Evolutionary conservation across 92 coral and sea anemone species (phyloP), one percentile per base, ranked within the genome.

Genomic region (Epizoanthus ramosus): DNA sequence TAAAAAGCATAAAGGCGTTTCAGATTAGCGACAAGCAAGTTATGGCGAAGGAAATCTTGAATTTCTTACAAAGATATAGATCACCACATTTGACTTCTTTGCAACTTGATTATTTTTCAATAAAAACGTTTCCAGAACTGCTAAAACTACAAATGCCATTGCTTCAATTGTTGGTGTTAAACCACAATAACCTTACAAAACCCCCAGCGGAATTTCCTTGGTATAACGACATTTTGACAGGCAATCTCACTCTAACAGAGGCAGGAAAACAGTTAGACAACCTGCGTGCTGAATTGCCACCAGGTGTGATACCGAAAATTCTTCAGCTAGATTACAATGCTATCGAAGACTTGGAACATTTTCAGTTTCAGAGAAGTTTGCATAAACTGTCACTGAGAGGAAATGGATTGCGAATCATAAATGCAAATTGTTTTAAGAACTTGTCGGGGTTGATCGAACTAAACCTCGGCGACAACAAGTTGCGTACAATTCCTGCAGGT

Each of bases 31-130:
- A 69, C 54, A 53, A 23, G 9, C 14, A 19, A 15, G 56, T 75
- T 6, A 71, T 58, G 17, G 71, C 54, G 2, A 25, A 63, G 2
- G 79, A 68, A 52, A 77, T 94, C 41, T 95, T 91, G 15, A 71
- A 71, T 9, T 77, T 85, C 5, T 89, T 85, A 60, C 79, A 67
- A 23, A 41, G 39, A 4, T 73, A 79, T 22, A 57, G 50, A 22
- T 94, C 95, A 95, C 83, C 91, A 5, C 70, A 43, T 23, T 81
- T 94, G 89, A 91, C 91, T 0, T 91, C 92, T 72, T 74, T 87
- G 16, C 19, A 15, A 52, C 80, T 94, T 24, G 21, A 60, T 13
- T 61, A 85, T 23, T 79, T 89, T 25, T 68, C 84, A 21, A 86
- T 94, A 4, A 73, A 72, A 13, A 56, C 86, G 31, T 76, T 85